Percentiles rank a stretch among this genome's conserved stretches.
phyloP scores from a whole-genome alignment of 2,888 invertebrate genomes.

The Ctenicera cuprea region DNA sequence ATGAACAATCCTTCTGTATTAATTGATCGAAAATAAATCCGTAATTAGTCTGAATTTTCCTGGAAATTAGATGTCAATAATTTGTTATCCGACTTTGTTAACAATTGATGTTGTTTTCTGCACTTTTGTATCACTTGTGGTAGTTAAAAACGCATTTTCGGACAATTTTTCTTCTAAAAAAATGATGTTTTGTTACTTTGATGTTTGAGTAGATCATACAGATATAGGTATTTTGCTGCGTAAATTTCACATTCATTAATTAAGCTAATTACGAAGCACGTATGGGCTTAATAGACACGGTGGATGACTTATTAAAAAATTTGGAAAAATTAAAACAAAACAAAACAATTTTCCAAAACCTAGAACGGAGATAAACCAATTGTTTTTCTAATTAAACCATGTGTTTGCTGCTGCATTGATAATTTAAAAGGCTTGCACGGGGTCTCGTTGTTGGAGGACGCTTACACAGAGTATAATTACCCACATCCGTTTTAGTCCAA shows the following conservation, averaged over 20 bases:
- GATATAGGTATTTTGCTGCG: no score
- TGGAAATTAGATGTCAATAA: constrained; percentile 4
- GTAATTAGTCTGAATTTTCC: background rate
- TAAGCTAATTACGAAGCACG: no score
- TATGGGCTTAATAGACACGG: no score
- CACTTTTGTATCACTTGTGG: no score
- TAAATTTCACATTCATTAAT: no score
- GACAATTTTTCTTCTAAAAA: no score
- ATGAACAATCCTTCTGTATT: background rate
- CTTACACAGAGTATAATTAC: constrained; percentile 43
- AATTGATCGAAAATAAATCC: background rate
- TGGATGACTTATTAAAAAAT: no score
- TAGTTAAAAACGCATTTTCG: no score
- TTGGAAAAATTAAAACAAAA: background rate
- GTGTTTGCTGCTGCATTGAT: constrained; percentile 33
- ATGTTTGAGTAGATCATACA: no score
- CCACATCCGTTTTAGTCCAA: constrained; percentile 46
- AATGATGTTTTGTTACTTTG: no score
- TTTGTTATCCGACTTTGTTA: background rate
- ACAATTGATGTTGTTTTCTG: background rate
- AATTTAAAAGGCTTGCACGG: constrained; percentile 25
- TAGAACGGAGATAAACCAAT: constrained; percentile 13
- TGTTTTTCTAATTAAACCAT: constrained; percentile 27
- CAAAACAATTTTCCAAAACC: background rate
- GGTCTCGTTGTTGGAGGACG: constrained; percentile 36